A percentile compares a stretch with the other conserved stretches of the same genome.
phyloP scores from a whole-genome alignment of 2,797 vertebrate species.

The Macropus fuliginosus region DNA sequence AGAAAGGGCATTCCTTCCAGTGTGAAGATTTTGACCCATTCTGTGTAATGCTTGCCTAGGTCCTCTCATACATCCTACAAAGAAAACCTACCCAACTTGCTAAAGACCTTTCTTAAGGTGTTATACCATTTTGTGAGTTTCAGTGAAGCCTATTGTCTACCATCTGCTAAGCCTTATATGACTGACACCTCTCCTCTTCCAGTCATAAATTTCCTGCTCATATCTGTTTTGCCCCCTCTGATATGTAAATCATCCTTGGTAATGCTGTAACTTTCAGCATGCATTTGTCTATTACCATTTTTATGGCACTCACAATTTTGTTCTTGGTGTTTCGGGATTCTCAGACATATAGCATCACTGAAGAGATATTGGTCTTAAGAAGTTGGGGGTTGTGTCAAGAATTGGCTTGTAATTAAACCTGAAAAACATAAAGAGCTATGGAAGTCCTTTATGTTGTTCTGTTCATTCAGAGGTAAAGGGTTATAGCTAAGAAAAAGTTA shows the following conservation, averaged over 20 bases:
- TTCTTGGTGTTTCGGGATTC: neutral
- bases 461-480: conserved; percentile 40
- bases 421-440: conserved; percentile 52
- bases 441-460: conserved; percentile 47
- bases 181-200: neutral
- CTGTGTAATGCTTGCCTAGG: neutral
- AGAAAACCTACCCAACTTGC: neutral
- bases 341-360: neutral
- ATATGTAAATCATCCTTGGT: neutral
- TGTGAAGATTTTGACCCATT: neutral
- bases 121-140: neutral
- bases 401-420: conserved; percentile 6
- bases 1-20: neutral
- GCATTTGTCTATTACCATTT: neutral
- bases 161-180: neutral
- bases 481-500: conserved; percentile 29
- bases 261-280: neutral
- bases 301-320: neutral
- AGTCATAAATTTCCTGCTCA: neutral
- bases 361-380: neutral
- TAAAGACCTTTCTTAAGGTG: neutral
- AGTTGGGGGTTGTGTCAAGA: neutral
- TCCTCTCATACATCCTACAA: neutral
- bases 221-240: neutral
- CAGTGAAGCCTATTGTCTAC: neutral